phyloP scores from a whole-genome alignment of 2,797 vertebrate species.

The Crypturellus tataupa region DNA sequence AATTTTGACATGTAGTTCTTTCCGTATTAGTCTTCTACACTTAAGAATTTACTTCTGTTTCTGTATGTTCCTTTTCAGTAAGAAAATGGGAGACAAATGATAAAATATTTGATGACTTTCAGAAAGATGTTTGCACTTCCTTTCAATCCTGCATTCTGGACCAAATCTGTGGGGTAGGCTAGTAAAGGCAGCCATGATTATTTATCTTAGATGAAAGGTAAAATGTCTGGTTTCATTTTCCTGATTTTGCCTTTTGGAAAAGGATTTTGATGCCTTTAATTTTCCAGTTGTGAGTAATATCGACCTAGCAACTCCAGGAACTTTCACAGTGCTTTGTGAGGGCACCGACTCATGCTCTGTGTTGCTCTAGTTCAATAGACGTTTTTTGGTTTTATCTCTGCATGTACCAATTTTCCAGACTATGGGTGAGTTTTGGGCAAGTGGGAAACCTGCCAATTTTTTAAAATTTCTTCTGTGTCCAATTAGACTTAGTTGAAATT shows the following conservation, averaged over 20 bases:
- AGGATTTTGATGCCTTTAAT: neutral
- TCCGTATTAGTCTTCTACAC: conserved; percentile 31
- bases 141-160: conserved; percentile 10
- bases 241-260: neutral
- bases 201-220: neutral
- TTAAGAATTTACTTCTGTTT: conserved; percentile 49
- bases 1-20: conserved; percentile 52
- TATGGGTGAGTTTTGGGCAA: neutral
- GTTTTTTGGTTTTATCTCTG: neutral
- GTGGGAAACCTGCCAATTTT: neutral
- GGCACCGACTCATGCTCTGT: neutral
- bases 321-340: neutral
- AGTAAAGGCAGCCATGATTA: neutral
- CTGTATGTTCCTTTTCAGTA: conserved; percentile 55
- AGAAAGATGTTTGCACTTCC: neutral
- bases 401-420: neutral
- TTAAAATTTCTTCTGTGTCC: neutral
- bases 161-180: neutral
- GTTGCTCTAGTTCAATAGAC: neutral
- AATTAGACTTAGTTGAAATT: neutral
- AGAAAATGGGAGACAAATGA: neutral
- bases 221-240: accelerated
- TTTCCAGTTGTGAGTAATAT: neutral
- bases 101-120: conserved; percentile 39
- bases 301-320: neutral